These are phyloP conservation scores for Quadriops clusia DNA, from an alignment of 2,888 invertebrate species.

Conservation along the genomic window DNA sequence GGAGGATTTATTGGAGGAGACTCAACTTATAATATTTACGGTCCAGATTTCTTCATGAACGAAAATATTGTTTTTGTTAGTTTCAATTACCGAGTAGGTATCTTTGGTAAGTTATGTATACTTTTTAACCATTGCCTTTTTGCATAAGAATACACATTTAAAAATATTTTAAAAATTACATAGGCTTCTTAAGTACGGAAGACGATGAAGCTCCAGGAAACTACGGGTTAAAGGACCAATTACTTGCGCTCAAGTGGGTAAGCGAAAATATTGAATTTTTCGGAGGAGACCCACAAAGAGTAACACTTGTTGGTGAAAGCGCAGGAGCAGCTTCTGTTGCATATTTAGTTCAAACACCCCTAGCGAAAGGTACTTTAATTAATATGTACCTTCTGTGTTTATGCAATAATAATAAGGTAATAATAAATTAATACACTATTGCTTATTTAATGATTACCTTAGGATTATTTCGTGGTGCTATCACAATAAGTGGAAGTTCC, in stretches of 20 bases:
- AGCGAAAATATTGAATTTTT: conserved; percentile 10
- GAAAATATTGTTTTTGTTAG: conserved; percentile 24
- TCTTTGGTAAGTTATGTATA: conserved; percentile 22
- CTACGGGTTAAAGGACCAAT: conserved; percentile 10
- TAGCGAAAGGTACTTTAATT: conserved; percentile 6
- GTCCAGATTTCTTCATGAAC: conserved; percentile 25
- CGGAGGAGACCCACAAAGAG: conserved; percentile 10
- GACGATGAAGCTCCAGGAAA: conserved; percentile 11
- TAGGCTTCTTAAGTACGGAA: conserved; percentile 11
- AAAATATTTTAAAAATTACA: conserved; percentile 12
- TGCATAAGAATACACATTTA: conserved; percentile 15
- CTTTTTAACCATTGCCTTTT: conserved; percentile 11
- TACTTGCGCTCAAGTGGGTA: conserved; percentile 11
- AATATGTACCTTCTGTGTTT: not conserved
- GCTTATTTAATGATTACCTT: conserved; percentile 3
- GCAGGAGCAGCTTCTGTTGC: conserved; percentile 11
- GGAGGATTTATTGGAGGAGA: conserved; percentile 22
- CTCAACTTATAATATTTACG: conserved; percentile 19
- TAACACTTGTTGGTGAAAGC: conserved; percentile 11
- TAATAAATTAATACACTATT: too few species aligned
- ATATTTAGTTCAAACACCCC: conserved; percentile 9
- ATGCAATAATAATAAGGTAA: too few species aligned
- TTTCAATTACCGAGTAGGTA: conserved; percentile 26
- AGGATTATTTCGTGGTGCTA: conserved; percentile 10
- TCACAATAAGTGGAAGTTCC: conserved; percentile 10